Evolutionary conservation across 1,140 invertebrate genomes (phyloP), one percentile per base, ranked within the genome.

Genomic region (Battus philenor): DNA sequence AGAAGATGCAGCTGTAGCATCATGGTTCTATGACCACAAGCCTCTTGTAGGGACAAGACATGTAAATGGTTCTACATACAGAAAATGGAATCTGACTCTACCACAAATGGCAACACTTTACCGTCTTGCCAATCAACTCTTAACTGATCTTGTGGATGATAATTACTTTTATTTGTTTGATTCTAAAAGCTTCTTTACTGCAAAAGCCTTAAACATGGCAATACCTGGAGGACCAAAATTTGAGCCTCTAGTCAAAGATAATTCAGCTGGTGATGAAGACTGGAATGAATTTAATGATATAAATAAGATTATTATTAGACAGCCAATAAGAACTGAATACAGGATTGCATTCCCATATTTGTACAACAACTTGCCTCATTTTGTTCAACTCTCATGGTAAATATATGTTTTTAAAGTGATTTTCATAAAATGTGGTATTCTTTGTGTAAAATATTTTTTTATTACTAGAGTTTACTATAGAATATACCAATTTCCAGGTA

Each of bases 251-350:
- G 97, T 99, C 0, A 99, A 99, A 74, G 98, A 99, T 87, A 94
- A 95, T 56, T 98, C 97, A 75, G 92, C 95, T 51, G 95, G 94
- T 7, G 98, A 99, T 88, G 98, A 99, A 89, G 98, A 99, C 86
- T 99, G 98, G 98, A 99, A 99, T 88, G 98, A 99, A 86, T 99
- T 99, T 69, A 99, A 99, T 88, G 98, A 99, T 74, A 99, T 99
- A 39, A 99, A 99, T 72, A 99, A 99, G 83, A 99, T 99, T 57
- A 99, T 99, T 45, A 99, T 99, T 66, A 88, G 98, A 16, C 98
- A 99, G 72, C 98, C 98, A 16, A 96, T 99, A 55, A 90, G 98
- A 47, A 99, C 98, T 3, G 98, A 99, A 87, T 99, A 99, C 81
- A 91, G 98, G 50, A 99, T 99, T 75, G 98, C 98, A 2, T 99